A percentile compares a stretch with the other conserved stretches of the same genome.
phyloP scores from a whole-genome alignment of 2,888 invertebrate genomes.

The Balanococcus diminutus region DNA sequence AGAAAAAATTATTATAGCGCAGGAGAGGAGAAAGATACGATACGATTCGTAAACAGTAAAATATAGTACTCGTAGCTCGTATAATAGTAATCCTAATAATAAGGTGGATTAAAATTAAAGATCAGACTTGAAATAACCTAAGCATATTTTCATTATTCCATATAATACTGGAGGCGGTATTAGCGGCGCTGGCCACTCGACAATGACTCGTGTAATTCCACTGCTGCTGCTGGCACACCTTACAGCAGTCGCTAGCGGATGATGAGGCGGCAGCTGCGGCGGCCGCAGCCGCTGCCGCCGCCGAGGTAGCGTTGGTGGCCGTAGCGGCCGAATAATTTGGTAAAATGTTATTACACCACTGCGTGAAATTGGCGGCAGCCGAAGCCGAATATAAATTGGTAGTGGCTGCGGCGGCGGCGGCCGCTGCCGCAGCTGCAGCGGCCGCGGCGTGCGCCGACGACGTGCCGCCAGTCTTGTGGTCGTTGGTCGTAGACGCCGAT shows the following conservation, averaged over 20 bases:
- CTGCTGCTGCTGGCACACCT: conserved; percentile 59
- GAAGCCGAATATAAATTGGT: conserved; percentile 8
- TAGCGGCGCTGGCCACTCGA: conserved; percentile 58
- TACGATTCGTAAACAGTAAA: background rate
- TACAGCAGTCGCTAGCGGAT: conserved; percentile 57
- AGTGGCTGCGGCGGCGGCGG: conserved; percentile 56
- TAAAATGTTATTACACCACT: conserved; percentile 51
- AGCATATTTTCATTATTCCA: conserved; percentile 59
- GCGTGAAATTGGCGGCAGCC: conserved; percentile 51
- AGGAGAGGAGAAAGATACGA: too few relatives aligned
- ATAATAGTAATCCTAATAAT: background rate
- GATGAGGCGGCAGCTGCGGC: conserved; percentile 53
- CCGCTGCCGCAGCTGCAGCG: conserved; percentile 59
- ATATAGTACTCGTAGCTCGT: too few relatives aligned
- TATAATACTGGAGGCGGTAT: conserved; percentile 58
- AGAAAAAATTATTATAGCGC: background rate
- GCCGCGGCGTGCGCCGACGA: conserved; percentile 55
- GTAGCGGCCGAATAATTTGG: conserved; percentile 26
- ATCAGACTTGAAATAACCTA: conserved; percentile 59
- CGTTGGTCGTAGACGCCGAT: background rate
- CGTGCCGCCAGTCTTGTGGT: conserved; percentile 60
- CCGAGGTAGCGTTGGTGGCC: too few relatives aligned
- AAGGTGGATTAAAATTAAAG: background rate
- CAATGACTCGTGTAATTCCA: conserved; percentile 60
- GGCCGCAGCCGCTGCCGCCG: conserved; percentile 50